Percentiles rank a stretch among this genome's conserved stretches.
Conservation (phyloP, 2,113 vertebrate species). For the Sander lucioperca region DNA sequence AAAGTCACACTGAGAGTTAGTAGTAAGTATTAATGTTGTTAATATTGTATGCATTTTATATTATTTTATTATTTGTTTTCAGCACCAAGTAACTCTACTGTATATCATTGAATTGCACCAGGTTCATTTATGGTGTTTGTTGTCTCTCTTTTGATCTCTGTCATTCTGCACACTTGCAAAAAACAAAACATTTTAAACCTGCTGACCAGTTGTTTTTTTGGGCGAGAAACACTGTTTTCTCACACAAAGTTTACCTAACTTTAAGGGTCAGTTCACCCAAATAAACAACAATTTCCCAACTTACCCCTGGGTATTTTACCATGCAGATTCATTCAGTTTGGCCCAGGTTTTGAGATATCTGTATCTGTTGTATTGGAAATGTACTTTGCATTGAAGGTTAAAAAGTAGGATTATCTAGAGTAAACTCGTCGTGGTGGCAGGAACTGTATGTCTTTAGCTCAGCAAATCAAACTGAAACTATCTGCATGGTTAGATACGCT, state of each 20-base stretch:
- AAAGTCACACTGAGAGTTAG: too few relatives aligned
- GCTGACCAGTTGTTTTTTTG: neutral
- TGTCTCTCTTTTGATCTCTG: constrained; percentile 1
- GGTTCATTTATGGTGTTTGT: neutral
- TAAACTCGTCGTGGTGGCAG: neutral
- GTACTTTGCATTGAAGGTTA: neutral
- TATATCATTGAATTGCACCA: neutral
- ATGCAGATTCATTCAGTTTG: neutral
- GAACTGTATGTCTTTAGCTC: neutral
- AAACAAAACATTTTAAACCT: constrained; percentile 3
- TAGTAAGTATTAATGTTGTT: neutral
- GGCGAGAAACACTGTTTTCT: neutral
- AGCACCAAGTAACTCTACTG: neutral
- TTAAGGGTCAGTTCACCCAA: neutral
- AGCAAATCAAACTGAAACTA: constrained; percentile 3
- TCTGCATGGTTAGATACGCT: neutral
- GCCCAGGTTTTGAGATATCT: neutral
- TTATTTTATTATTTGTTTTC: neutral
- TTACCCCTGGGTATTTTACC: neutral
- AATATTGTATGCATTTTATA: neutral
- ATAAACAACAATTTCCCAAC: neutral
- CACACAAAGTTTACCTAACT: neutral
- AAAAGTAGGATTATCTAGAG: neutral
- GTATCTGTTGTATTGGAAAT: neutral
- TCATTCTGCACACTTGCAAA: neutral